Base-by-base conservation (phyloP, 2,888 invertebrate genomes). In the Tanytarsus gracilentus region DNA sequence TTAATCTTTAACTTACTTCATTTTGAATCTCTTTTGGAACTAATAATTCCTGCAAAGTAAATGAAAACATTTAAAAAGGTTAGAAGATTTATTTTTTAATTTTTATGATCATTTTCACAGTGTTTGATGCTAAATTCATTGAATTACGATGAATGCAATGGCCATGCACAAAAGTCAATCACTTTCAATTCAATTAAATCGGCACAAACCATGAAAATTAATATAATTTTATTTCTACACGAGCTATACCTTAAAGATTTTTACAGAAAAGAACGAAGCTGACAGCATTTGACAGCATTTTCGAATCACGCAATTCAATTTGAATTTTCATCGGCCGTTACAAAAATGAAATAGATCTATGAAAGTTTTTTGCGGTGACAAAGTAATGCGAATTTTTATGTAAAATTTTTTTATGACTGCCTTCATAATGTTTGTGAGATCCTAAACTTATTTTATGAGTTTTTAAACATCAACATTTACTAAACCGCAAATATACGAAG, bases 61-160 rank as follows among this genome's bases (percentile, higher is more conserved):
- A 48, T n/a, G 23, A 44, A 29, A 48, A 29, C 44, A 48, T 21
- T 18, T 21, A 58, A 58, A n/a, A 58, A 58, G 58, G 58, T 58
- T 58, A 58, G 58, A 48, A 48, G 33, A 14, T 21, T 27, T 29
- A 29, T 48, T 58, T 58, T 23, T 7, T 4, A 49, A 49, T 4
- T 23, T 2, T 6, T n/a, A 25, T 29, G 14, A 18, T 4, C 14
- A 21, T 49, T 26, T 25, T 21, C 21, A 11, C 9, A 48, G 7
- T 48, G 18, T 16, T 6, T 21, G 16, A 9, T 7, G 48, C 21
- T 48, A 11, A 30, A 8, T 30, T 30, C 7, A 30, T 30, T 30
- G 11, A 8, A 30, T 48, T n/a, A n/a, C n/a, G n/a, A n/a, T n/a
- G n/a, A n/a, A n/a, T n/a, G n/a, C n/a, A n/a, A n/a, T n/a, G n/a